Evolutionary conservation across 1,140 invertebrate genomes (phyloP).

Genomic region (Pissodes strobi): DNA sequence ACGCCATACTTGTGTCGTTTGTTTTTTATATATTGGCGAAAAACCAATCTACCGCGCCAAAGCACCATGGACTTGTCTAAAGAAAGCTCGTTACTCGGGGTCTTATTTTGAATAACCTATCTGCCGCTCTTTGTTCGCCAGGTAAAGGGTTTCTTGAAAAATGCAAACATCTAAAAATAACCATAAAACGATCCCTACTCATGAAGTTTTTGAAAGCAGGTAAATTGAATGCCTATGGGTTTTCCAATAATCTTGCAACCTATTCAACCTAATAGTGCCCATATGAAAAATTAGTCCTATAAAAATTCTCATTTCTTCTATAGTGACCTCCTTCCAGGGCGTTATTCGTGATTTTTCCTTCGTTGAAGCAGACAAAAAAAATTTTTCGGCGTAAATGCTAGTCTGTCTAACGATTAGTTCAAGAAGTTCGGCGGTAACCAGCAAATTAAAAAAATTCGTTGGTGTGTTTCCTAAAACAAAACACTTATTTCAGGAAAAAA

Average conservation of each 20-base stretch:
- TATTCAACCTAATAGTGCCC: slow-evolving; percentile 36
- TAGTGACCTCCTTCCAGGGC: slow-evolving; percentile 32
- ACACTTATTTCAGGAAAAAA: too few species aligned
- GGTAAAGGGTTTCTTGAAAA: slow-evolving; percentile 27
- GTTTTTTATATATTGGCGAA: too few species aligned
- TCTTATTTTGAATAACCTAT: too few species aligned
- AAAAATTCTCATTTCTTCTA: slow-evolving; percentile 36
- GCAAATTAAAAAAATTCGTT: slow-evolving; percentile 12
- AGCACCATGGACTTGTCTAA: slow-evolving; percentile 47
- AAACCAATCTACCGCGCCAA: slow-evolving; percentile 36
- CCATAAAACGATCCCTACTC: slow-evolving; percentile 36
- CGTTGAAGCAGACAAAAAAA: slow-evolving; percentile 17
- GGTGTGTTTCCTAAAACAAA: too few species aligned
- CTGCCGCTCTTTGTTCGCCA: background rate
- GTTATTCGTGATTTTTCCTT: slow-evolving; percentile 27
- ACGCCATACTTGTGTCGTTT: too few species aligned
- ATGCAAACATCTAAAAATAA: slow-evolving; percentile 39
- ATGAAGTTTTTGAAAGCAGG: slow-evolving; percentile 33
- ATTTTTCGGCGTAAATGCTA: slow-evolving; percentile 36
- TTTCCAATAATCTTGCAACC: slow-evolving; percentile 43
- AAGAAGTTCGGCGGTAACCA: too few species aligned
- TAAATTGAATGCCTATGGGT: slow-evolving; percentile 32
- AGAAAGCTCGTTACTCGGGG: slow-evolving; percentile 31
- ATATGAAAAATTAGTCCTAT: slow-evolving; percentile 38
- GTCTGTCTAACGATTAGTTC: too few species aligned